Evolutionary conservation across 1,140 invertebrate species (phyloP).

Genomic region (Anoplophora glabripennis): DNA sequence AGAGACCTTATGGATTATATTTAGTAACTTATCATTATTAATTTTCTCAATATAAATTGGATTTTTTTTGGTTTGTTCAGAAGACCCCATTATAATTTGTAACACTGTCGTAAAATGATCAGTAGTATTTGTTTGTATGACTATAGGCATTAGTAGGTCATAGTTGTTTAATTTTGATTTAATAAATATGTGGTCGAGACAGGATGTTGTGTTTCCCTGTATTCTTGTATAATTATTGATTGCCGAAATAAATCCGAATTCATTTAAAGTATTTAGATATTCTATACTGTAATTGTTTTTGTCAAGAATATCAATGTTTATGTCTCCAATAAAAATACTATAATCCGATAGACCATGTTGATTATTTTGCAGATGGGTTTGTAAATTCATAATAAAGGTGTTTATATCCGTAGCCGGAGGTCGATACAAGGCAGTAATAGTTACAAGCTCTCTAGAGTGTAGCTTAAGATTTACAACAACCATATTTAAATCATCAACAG

Average conservation of each 20-base stretch:
- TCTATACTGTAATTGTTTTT: background rate
- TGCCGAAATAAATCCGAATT: background rate
- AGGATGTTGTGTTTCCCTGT: background rate
- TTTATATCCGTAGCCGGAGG: background rate
- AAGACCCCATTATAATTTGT: no score
- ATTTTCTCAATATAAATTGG: no score
- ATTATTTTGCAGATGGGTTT: background rate
- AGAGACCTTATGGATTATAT: no score
- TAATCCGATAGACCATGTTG: background rate
- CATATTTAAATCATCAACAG: background rate
- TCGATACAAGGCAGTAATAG: background rate
- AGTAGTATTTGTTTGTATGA: no score
- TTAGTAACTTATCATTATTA: no score
- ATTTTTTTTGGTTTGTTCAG: no score
- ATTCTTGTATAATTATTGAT: conserved; percentile 2
- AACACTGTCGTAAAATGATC: no score
- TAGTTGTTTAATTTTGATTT: background rate
- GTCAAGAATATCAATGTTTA: conserved; percentile 1
- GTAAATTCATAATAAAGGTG: background rate
- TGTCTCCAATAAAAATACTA: conserved; percentile 1
- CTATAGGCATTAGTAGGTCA: background rate
- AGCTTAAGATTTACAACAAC: background rate
- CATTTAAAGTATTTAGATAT: background rate
- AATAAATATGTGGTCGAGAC: background rate
- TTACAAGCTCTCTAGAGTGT: background rate